Base-by-base conservation (phyloP, 2,797 vertebrate genomes). In the Pteropus rufus region DNA sequence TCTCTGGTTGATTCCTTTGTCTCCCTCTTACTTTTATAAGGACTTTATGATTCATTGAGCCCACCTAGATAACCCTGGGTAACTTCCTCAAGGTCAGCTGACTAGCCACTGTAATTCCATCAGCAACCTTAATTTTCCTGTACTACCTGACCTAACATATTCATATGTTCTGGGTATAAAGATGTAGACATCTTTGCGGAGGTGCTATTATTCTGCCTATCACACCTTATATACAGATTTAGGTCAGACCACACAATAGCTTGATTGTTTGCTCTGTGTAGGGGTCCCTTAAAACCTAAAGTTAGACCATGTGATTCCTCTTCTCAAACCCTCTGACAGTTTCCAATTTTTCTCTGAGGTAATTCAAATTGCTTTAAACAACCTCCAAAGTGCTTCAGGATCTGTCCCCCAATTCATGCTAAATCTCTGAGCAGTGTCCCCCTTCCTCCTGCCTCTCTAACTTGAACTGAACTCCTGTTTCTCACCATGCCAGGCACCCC, bases 11-110 rank as follows among this genome's bases (percentile, higher is more conserved):
- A 44, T 29, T 18, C 26, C 34, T 29, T 23, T 15, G 14, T 26
- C 5, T 82, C 39, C 24, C 24, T 44, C 52, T 64, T n/a, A 46
- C 23, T 11, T 34, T 52, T 76, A 8, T 26, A 73, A 88, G 39
- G n/a, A 29, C 0, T 3, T 65, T 60, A 6, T 11, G 41, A 56
- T 70, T 34, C 1, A 4, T 0, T 9, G 29, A 52, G 6, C 2
- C 21, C 69, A 49, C 2, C 2, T 12, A 15, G 8, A 1, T 93
- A 60, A 69, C 44, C 62, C 64, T 56, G 36, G 24, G 9, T 72
- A 34, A 34, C 11, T 6, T n/a, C 19, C 56, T 87, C 15, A 31
- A 11, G 23, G 11, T 72, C 52, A 94, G 18, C 3, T 46, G 26
- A 58, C 10, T 29, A 39, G 31, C 41, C 29, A 44, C 1, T 49